Base-by-base conservation (phyloP, 2,888 invertebrate species). In the Cybosia mesomella region DNA sequence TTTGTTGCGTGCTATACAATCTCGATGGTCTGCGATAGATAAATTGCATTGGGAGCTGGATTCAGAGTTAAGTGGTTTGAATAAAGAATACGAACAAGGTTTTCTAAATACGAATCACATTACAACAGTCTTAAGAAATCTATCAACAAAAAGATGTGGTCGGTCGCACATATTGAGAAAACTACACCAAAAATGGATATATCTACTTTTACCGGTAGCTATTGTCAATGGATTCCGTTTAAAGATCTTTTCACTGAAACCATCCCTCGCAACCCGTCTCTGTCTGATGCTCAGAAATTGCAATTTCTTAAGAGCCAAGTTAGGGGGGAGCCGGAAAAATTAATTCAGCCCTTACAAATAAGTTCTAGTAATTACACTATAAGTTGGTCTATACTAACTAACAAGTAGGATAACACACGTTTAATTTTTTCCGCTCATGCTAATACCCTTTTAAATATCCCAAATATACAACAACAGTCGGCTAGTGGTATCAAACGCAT, bases 161-260 rank as follows among this genome's bases (percentile, higher is more conserved):
- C 59, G 13, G 62, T 65, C 18, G 43, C 63, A 2, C 71, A 66
- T 21, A 54, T 32, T 24, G 71, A 66, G 24, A 59, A 68, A 15
- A 57, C 55, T n/a, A 71, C 67, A 8, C 67, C 70, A 24, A 64
- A 71, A 58, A 49, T 71, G 36, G 70, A 71, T 21, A 59, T 71
- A 28, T 66, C 71, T 24, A 57, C 49, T 24, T 68, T 72, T 54
- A 53, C 36, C 18, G 72, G 68, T 8, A 63, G 10, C 15, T 72
- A 60, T 21, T 49, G 67, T 8, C 54, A 66, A 11, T 72, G 66
- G 66, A 53, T 43, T 5, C 55, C 71, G 1, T 71, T 68, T 22
- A 72, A 72, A 9, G 71, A 68, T 49, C 49, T 72, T 13, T 71
- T 71, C 36, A 59, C 15, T 3, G 71, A 68, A 60, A 28, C 63